phyloP scores from a whole-genome alignment of 2,888 invertebrate genomes.

The Fissipunctia ypsillon region DNA sequence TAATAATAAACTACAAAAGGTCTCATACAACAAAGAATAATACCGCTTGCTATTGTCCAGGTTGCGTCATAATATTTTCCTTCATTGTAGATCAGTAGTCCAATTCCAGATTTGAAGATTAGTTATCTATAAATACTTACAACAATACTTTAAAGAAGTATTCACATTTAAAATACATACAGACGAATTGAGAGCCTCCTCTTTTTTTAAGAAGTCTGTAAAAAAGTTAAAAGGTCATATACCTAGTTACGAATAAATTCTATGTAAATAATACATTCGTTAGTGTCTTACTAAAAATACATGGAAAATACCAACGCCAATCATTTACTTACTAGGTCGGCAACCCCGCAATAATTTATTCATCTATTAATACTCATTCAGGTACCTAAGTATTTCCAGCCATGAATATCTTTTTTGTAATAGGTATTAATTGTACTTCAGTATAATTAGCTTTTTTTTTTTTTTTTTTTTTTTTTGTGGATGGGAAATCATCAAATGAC shows the following conservation, averaged over 20 bases:
- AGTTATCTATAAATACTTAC: too few relatives aligned
- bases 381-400: background rate
- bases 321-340: background rate
- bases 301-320: background rate
- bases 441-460: too few relatives aligned
- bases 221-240: background rate
- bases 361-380: background rate
- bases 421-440: background rate
- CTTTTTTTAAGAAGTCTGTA: too few relatives aligned
- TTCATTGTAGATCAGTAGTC: background rate
- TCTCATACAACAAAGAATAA: background rate
- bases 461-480: too few relatives aligned
- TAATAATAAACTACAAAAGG: background rate
- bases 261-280: background rate
- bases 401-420: background rate
- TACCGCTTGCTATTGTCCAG: background rate
- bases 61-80: background rate
- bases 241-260: background rate
- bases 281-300: slow-evolving; percentile 17
- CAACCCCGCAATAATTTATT: background rate
- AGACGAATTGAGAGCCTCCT: too few relatives aligned
- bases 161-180: background rate
- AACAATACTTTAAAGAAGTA: too few relatives aligned
- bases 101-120: background rate
- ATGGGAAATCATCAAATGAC: too few relatives aligned